Conservation (phyloP, 2,113 vertebrate genomes). For the Falcunculus frontatus region DNA sequence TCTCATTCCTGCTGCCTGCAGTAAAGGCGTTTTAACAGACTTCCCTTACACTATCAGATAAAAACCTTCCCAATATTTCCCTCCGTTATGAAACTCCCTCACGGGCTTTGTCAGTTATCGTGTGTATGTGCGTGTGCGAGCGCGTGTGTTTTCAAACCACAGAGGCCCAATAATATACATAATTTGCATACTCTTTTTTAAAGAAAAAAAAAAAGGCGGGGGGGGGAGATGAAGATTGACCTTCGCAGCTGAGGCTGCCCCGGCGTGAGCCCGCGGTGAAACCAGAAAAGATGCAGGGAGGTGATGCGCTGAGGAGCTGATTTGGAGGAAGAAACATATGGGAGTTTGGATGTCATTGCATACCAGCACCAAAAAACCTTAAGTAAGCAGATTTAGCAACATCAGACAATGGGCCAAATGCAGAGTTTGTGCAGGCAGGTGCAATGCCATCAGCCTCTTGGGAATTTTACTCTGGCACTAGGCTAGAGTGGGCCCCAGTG, state of each 20-base stretch:
- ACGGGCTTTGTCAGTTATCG: constrained; percentile 29
- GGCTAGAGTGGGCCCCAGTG: background rate
- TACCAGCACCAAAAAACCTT: background rate
- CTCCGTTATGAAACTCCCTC: constrained; percentile 59
- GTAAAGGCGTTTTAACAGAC: constrained; percentile 55
- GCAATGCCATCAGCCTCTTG: background rate
- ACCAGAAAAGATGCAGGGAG: background rate
- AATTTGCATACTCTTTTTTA: constrained; percentile 33
- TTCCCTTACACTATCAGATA: constrained; percentile 60
- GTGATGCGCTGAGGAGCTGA: background rate
- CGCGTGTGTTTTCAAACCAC: constrained; percentile 48
- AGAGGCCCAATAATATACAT: constrained; percentile 39
- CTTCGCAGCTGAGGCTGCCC: background rate
- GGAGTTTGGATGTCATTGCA: background rate
- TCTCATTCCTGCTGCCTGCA: constrained; percentile 34
- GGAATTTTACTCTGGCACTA: background rate
- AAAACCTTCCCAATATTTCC: constrained; percentile 64
- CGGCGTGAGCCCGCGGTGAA: rapidly evolving
- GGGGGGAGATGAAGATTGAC: constrained; percentile 4
- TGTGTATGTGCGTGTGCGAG: constrained; percentile 40
- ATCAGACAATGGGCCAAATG: background rate
- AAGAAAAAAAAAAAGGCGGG: background rate
- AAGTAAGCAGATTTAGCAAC: background rate
- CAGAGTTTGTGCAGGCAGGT: background rate
- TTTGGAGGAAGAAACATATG: background rate